Evolutionary conservation across 2,113 vertebrate genomes (phyloP), one percentile per base, ranked within the genome.

Genomic region (Tricholaema leucomelas): DNA sequence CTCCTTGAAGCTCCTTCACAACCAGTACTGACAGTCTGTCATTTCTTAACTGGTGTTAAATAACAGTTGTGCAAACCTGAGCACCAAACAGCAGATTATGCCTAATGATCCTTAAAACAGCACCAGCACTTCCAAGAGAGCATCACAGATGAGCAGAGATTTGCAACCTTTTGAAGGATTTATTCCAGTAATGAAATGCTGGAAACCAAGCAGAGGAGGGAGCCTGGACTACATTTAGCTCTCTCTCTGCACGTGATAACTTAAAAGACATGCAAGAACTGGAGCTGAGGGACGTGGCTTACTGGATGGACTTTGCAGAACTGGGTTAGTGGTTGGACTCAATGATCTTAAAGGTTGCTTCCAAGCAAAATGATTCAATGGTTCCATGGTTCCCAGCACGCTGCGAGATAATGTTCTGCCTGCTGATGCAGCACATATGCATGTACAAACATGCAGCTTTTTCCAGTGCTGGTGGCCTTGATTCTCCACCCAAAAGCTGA

Each of bases 1-100:
- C 70, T 95, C 87, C 96, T 96, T 75, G 95, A 96, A 96, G 96
- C 82, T 91, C 81, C 94, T 93, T 90, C 93, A 38, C 91, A 80
- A 67, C n/a, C 81, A 10, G 73, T n/a, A 27, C 95, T 97, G 97
- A 97, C 97, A 98, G 85, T 42, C 96, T 96, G 96, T 92, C 97
- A 96, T 85, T 93, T 91, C 96, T 70, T 79, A 93, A 96, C 96
- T 94, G 69, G 69, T 52, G 87, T 90, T 84, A 56, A 94, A 56
- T 60, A 89, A 91, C 85, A 76, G 59, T 3, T 8, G 91, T 80
- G 94, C 81, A 2, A 64, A 87, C 44, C 93, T 91, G 94, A 96
- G 97, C 94, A 91, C 94, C 94, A 94, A 97, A 91, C 89, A 87
- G 93, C 40, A 88, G 86, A 91, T 88, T 71, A 80, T 23, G 71